Evolutionary conservation across 1,140 invertebrate species (phyloP), one percentile per base, ranked within the genome.

Genomic region (Arctopsyche grandis): DNA sequence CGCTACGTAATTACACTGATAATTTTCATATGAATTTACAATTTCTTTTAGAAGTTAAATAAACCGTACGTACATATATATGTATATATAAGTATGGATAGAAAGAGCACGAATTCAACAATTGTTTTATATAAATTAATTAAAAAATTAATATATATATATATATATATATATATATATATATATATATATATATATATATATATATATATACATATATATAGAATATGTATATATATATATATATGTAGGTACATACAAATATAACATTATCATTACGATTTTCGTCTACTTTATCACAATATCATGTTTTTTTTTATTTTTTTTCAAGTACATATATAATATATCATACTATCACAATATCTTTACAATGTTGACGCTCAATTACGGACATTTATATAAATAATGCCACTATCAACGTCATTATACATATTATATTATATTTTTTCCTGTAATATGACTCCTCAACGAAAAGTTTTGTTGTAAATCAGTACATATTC

Each of bases 121-220:
- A 12, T 46, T 7, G 5, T 7, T 46, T 7, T 46, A 46, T 46
- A 46, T 46, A 46, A 7, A 46, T 46, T 7, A 7, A 12, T 46
- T 7, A 7, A 46, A 7, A 46, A 7, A 46, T 46, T 7, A 7
- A 46, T 46, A 46, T 46, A 46, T 46, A 46, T 46, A 46, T 46
- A 46, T 46, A 46, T 46, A 46, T 46, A 12, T 46, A 46, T 46
- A 46, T 46, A 46, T 46, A 46, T 46, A 46, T 46, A 46, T 46
- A 46, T 52, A 12, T 16, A 1, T 12, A 52, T 52, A 52, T 52
- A 52, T 52, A 46, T 52, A 52, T 52, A 52, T 52, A 12, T 52
- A 52, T 52, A 12, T 52, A 52, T 52, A 52, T 52, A 12, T 52
- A 52, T 52, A 52, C 48, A 46, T 46, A 46, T 46, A n/a, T n/a